Evolutionary conservation across 2,888 invertebrate genomes (phyloP).

Genomic region (Litoditis marina): DNA sequence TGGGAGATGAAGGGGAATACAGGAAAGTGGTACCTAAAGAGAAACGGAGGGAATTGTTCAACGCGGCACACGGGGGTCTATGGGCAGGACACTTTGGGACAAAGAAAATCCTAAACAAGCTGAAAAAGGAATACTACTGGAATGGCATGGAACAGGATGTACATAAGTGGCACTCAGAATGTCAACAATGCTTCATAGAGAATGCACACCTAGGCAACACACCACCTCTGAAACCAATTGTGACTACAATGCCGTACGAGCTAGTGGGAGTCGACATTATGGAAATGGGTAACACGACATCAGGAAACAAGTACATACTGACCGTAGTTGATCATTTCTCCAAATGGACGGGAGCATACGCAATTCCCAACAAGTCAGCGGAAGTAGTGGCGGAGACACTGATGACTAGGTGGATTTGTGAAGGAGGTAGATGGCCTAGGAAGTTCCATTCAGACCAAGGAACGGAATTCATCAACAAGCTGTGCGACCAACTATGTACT

Average conservation of each 20-base stretch:
- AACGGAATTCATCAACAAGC: conserved; percentile 16
- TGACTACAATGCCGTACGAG: conserved; percentile 14
- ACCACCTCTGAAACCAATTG: conserved; percentile 17
- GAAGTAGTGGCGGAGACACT: conserved; percentile 22
- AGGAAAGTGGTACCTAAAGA: conserved; percentile 17
- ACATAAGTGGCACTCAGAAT: conserved; percentile 11
- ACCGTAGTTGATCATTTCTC: conserved; percentile 26
- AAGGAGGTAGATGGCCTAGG: conserved; percentile 19
- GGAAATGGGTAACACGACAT: conserved; percentile 12
- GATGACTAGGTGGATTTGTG: conserved; percentile 17
- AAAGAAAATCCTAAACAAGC: not conserved
- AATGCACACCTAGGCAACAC: conserved; percentile 8
- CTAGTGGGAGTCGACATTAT: conserved; percentile 23
- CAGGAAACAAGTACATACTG: conserved; percentile 20
- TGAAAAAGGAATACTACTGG: conserved; percentile 18
- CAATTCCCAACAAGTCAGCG: conserved; percentile 23
- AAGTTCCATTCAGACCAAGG: conserved; percentile 22
- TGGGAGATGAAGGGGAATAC: not conserved
- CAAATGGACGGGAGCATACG: conserved; percentile 10
- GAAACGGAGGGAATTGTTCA: conserved; percentile 7
- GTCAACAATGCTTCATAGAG: conserved; percentile 12
- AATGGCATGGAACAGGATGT: conserved; percentile 20
- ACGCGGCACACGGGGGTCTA: conserved; percentile 15
- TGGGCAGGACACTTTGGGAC: conserved; percentile 9
- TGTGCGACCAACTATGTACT: conserved; percentile 11